Conservation (phyloP, 1,140 invertebrate species). For the Xylocopa sonorina region DNA sequence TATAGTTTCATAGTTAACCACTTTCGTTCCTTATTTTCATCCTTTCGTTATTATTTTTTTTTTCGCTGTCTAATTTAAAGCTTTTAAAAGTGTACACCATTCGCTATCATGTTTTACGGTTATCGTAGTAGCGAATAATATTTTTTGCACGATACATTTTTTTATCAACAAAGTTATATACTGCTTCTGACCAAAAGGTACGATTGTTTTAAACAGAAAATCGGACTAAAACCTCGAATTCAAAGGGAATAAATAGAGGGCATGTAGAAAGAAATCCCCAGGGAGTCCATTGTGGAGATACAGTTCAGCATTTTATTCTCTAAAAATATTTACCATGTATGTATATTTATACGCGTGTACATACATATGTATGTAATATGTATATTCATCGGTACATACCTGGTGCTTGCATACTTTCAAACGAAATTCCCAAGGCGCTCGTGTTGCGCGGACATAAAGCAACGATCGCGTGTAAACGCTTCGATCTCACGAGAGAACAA, state of each 20-base stretch:
- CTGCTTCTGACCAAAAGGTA: too few species aligned
- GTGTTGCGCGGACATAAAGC: slow-evolving; percentile 11
- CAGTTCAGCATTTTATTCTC: not conserved
- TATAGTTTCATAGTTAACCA: slow-evolving; percentile 4
- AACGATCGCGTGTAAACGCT: slow-evolving; percentile 40
- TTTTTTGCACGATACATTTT: too few species aligned
- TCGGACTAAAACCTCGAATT: not conserved
- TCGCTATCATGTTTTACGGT: too few species aligned
- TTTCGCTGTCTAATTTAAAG: not conserved
- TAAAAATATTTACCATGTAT: not conserved
- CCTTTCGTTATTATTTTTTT: not conserved
- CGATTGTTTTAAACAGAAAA: not conserved
- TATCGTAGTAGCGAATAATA: too few species aligned
- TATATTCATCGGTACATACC: not conserved
- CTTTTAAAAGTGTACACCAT: too few species aligned
- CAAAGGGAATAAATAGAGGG: not conserved
- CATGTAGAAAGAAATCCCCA: not conserved
- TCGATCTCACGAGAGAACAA: slow-evolving; percentile 45
- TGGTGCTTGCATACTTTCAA: not conserved
- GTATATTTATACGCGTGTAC: too few species aligned
- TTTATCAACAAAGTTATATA: not conserved
- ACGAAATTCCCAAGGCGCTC: slow-evolving; percentile 36
- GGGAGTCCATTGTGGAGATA: not conserved
- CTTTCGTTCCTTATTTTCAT: not conserved
- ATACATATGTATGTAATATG: too few species aligned